These are phyloP conservation scores for Ctenopoma kingsleyae DNA, from an alignment of 2,797 vertebrate species.

Conservation along the genomic window DNA sequence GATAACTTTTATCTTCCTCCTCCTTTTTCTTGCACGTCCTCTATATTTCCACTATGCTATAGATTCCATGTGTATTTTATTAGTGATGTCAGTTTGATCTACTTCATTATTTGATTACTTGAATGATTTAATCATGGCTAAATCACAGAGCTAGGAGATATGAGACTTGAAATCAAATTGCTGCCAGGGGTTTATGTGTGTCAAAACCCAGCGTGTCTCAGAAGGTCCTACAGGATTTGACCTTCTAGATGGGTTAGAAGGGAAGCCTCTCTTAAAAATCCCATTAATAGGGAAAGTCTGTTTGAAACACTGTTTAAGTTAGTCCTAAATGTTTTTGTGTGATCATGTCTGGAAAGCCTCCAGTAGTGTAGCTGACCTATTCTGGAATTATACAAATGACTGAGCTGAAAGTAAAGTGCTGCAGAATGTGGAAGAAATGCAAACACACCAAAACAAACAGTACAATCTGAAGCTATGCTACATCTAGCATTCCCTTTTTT, in stretches of 20 bases:
- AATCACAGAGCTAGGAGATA: no score
- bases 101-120: not conserved
- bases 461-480: not conserved
- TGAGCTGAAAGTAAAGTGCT: slow-evolving; percentile 1
- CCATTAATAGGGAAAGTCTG: no score
- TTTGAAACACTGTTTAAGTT: no score
- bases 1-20: not conserved
- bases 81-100: not conserved
- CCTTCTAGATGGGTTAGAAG: no score
- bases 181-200: no score
- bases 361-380: no score
- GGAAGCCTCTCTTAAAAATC: no score
- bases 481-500: not conserved
- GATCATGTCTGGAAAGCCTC: no score
- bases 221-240: no score
- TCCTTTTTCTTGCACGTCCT: not conserved
- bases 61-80: not conserved
- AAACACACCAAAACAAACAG: not conserved
- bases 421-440: not conserved
- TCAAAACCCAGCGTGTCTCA: no score
- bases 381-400: not conserved
- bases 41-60: not conserved
- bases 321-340: no score
- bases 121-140: not conserved
- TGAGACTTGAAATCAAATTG: no score